These are phyloP conservation scores for Mesocricetus auratus DNA, from an alignment of 2,113 vertebrate species.

Conservation along the genomic window DNA sequence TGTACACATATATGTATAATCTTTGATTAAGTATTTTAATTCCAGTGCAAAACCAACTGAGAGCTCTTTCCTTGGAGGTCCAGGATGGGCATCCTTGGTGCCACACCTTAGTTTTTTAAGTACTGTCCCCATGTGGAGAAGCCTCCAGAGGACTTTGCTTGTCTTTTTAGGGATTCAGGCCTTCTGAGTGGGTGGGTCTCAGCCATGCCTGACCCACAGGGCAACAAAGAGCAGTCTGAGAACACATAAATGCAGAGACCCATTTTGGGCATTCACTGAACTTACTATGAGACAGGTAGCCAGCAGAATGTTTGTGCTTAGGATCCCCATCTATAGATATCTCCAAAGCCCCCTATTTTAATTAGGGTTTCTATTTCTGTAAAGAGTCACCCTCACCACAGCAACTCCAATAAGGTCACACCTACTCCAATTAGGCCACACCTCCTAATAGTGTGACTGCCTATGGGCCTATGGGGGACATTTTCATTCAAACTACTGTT, in stretches of 20 bases:
- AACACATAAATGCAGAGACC: background rate
- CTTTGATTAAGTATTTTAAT: background rate
- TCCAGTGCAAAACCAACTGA: constrained; percentile 18
- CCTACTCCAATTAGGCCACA: background rate
- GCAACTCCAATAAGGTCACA: background rate
- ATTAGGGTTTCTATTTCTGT: background rate
- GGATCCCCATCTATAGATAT: background rate
- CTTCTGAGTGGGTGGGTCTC: background rate
- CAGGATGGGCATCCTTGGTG: background rate
- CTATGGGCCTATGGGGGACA: background rate
- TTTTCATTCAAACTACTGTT: background rate
- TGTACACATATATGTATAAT: background rate
- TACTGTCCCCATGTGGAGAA: background rate
- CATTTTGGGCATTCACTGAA: background rate
- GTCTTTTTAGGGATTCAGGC: background rate
- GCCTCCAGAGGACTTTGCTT: background rate
- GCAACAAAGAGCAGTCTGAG: background rate
- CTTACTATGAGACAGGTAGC: background rate
- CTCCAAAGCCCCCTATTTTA: background rate
- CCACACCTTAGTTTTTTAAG: background rate
- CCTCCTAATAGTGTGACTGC: background rate
- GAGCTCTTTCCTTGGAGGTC: background rate
- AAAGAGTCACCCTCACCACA: background rate
- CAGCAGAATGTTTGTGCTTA: background rate
- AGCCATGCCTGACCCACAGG: background rate